Evolutionary conservation across 2,888 invertebrate species (phyloP).

Genomic region (Gandaritis pyraliata): DNA sequence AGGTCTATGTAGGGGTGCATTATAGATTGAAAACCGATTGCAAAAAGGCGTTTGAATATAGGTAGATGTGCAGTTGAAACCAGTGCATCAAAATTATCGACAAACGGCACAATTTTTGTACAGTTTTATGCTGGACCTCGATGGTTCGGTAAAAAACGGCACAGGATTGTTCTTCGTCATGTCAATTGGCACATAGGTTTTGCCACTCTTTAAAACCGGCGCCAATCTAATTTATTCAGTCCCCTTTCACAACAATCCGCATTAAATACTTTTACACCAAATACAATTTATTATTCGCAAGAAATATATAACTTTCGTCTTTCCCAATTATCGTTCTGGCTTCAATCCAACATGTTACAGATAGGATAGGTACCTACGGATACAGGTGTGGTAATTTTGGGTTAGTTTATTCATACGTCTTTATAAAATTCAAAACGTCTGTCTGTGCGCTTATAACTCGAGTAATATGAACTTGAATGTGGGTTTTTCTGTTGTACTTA

Average conservation of each 20-base stretch:
- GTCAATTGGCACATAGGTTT: slow-evolving; percentile 13
- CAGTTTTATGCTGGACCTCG: no score
- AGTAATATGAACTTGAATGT: no score
- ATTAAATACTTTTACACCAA: slow-evolving; percentile 36
- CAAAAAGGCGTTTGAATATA: background rate
- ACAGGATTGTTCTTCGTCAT: background rate
- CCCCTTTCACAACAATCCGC: slow-evolving; percentile 40
- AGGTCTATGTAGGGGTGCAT: no score
- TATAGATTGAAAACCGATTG: background rate
- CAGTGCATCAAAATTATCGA: no score
- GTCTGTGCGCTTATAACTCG: slow-evolving; percentile 3
- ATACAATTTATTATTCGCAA: slow-evolving; percentile 39
- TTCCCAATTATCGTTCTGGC: slow-evolving; percentile 61
- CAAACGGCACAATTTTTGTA: background rate
- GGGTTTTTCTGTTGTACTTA: no score
- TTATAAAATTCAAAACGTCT: slow-evolving; percentile 47
- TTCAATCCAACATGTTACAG: slow-evolving; percentile 52
- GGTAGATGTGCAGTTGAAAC: no score
- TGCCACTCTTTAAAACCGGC: slow-evolving; percentile 21
- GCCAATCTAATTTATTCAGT: slow-evolving; percentile 36
- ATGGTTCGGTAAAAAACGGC: no score
- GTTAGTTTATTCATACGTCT: slow-evolving; percentile 60
- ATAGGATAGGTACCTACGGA: slow-evolving; percentile 33
- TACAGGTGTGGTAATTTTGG: slow-evolving; percentile 66
- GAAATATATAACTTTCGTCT: slow-evolving; percentile 28